A percentile compares a stretch with the other conserved stretches of the same genome.
phyloP scores from a whole-genome alignment of 2,113 vertebrate species.

The Anguilla rostrata region DNA sequence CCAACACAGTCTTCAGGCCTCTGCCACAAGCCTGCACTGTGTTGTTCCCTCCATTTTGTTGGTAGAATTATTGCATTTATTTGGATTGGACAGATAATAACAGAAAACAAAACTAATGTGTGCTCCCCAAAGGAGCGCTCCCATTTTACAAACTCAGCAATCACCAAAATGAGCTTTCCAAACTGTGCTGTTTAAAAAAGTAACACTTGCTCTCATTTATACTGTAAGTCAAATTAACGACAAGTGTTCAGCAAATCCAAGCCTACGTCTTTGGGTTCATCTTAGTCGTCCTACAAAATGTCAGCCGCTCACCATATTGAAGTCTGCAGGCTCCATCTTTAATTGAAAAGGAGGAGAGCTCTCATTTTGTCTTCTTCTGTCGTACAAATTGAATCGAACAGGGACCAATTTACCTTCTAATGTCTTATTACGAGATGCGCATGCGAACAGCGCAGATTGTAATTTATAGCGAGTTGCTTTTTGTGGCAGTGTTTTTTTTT shows the following conservation, averaged over 20 bases:
- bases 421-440: neutral
- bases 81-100: no score
- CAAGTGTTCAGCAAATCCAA: neutral
- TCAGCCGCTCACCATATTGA: neutral
- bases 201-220: neutral
- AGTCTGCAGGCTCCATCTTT: neutral
- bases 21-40: no score
- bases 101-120: no score
- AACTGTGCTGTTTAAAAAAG: no score
- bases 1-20: no score
- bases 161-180: no score
- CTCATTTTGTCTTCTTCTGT: neutral
- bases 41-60: no score
- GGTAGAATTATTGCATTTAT: no score
- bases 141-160: no score
- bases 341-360: neutral
- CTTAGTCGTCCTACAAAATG: neutral
- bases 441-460: neutral
- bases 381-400: neutral
- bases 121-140: no score
- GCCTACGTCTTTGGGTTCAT: neutral
- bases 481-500: neutral
- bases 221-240: neutral
- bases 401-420: neutral
- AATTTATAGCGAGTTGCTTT: neutral